These are phyloP conservation scores for Danionella cerebrum DNA, from an alignment of 2,113 vertebrate genomes.

Conservation along the genomic window DNA sequence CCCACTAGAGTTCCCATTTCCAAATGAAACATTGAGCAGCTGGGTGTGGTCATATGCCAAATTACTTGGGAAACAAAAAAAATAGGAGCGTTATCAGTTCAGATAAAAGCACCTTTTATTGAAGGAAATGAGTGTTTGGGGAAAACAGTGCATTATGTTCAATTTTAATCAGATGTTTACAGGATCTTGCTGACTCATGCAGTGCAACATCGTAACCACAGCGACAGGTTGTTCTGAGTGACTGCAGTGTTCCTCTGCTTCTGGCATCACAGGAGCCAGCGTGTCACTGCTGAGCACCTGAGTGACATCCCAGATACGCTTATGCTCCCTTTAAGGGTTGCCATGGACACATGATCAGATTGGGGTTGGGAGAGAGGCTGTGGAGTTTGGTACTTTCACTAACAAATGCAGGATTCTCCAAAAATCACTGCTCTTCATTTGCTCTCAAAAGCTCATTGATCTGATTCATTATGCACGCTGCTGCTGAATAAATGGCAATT, in stretches of 20 bases:
- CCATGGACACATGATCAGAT: conserved; percentile 8
- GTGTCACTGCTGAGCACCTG: conserved; percentile 6
- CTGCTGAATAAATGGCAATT: background rate
- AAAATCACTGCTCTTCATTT: background rate
- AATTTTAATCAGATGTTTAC: background rate
- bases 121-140: background rate
- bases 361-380: background rate
- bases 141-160: background rate
- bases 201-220: background rate
- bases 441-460: background rate
- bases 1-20: no score
- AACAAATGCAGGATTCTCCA: background rate
- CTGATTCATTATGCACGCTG: background rate
- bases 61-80: background rate
- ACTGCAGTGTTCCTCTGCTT: conserved; percentile 2
- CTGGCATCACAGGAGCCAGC: background rate
- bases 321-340: background rate
- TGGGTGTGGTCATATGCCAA: background rate
- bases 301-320: background rate
- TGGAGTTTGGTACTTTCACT: no score
- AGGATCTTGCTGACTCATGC: background rate
- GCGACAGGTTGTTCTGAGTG: background rate
- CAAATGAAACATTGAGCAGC: no score
- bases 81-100: background rate
- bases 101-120: background rate